Conservation (phyloP, 2,888 invertebrate genomes). For the Mythimna impura region DNA sequence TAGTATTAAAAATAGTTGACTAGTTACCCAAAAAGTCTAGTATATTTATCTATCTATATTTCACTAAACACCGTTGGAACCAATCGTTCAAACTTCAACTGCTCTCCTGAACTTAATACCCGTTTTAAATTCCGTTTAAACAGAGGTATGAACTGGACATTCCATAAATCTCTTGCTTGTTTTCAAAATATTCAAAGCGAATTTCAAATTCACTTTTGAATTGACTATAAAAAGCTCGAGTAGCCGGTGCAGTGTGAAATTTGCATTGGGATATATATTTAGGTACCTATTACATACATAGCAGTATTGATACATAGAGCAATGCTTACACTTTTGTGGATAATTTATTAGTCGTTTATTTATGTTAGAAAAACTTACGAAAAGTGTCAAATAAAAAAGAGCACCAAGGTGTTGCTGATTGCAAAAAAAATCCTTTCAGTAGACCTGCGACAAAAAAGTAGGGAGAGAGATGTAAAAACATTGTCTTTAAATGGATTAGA, state of each 20-base stretch:
- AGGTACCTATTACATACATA: background rate
- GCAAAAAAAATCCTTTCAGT: no score
- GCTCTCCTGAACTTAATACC: background rate
- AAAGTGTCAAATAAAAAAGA: no score
- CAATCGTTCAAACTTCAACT: conserved; percentile 16
- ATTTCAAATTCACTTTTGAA: background rate
- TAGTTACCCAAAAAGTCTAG: background rate
- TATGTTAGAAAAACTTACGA: no score
- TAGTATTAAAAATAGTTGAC: background rate
- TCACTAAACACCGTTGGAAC: background rate
- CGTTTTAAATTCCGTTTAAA: background rate
- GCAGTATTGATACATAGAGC: background rate
- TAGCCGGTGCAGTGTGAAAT: background rate
- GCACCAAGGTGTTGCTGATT: no score
- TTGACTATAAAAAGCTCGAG: background rate
- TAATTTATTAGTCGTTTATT: no score
- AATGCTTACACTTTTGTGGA: background rate
- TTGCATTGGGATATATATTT: background rate
- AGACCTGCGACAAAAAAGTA: no score
- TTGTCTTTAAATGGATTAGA: no score
- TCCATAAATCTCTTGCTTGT: conserved; percentile 2
- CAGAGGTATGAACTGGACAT: background rate
- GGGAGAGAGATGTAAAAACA: no score
- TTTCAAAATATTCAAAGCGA: conserved; percentile 5
- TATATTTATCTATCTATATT: no score